Evolutionary conservation across 2,888 invertebrate genomes (phyloP), one percentile per base, ranked within the genome.

Genomic region (Lasioglossum morio): DNA sequence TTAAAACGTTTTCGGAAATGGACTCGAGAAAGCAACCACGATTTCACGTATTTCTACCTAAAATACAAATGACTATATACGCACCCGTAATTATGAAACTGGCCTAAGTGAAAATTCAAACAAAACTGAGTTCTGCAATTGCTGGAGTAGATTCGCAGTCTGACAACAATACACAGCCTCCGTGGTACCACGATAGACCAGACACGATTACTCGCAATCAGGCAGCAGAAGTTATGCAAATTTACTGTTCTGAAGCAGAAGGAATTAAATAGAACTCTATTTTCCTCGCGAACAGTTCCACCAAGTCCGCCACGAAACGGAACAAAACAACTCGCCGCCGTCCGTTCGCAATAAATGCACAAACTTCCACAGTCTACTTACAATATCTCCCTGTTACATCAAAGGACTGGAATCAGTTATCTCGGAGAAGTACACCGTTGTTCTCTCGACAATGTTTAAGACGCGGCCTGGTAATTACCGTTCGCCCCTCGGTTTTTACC

Each of bases 221-320:
- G 60, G 30, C 60, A 27, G 60, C 60, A 27, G 60, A 63, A 63
- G 60, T 63, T 63, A 63, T 63, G 27, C 27, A 63, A 63, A 63
- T 63, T 16, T 16, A 16, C 60, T n/a, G 60, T 63, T 16, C 27
- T 27, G 60, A 12, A 63, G 27, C 60, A 27, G 5, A 27, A 16
- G 60, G 7, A 63, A 63, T 63, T 14, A 30, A 63, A 63, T 63
- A 16, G 30, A 27, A 63, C 27, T 27, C 60, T 30, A 63, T 63
- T 63, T 63, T 63, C 60, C 27, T 30, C 27, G 60, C 14, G 60
- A 63, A 63, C 27, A 27, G n/a, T 63, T 63, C 12, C 14, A 63
- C 16, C 12, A 16, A 27, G 27, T 63, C 60, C 27, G 12, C 27
- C n/a, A 7, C 27, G 30, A 30, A 63, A 60, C 27, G 27, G 60